phyloP scores from a whole-genome alignment of 2,113 vertebrate species.

The Ardeotis arabs region DNA sequence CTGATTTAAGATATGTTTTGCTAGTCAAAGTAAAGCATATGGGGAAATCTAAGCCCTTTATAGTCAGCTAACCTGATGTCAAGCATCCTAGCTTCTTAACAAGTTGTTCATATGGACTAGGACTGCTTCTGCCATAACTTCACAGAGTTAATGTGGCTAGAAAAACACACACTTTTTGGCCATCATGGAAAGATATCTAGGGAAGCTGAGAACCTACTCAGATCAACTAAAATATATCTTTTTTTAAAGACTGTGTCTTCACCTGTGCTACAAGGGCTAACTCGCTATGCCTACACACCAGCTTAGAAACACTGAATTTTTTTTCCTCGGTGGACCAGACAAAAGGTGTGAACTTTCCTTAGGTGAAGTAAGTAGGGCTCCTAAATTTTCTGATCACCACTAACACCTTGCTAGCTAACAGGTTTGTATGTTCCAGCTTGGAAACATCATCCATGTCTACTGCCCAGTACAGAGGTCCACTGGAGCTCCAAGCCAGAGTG shows the following conservation, averaged over 20 bases:
- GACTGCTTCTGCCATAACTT: background rate
- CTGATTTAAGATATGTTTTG: background rate
- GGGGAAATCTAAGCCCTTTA: background rate
- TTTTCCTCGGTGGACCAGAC: background rate
- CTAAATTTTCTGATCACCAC: background rate
- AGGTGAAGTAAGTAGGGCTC: background rate
- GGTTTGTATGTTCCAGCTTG: background rate
- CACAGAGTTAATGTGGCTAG: background rate
- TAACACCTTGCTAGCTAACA: background rate
- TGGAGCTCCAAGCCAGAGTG: background rate
- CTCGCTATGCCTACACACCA: background rate
- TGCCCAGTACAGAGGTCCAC: background rate
- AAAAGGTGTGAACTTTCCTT: background rate
- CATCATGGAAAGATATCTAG: background rate
- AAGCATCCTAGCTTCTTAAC: background rate
- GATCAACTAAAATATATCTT: background rate
- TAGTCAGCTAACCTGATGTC: background rate
- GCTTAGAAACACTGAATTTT: background rate
- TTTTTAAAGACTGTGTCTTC: background rate
- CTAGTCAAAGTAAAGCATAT: background rate
- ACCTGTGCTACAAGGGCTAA: background rate
- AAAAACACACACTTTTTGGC: accelerated
- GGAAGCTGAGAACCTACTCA: background rate
- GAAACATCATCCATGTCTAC: background rate
- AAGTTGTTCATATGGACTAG: background rate